phyloP scores from a whole-genome alignment of 1,140 invertebrate species.

The Rhopalosiphum padi region DNA sequence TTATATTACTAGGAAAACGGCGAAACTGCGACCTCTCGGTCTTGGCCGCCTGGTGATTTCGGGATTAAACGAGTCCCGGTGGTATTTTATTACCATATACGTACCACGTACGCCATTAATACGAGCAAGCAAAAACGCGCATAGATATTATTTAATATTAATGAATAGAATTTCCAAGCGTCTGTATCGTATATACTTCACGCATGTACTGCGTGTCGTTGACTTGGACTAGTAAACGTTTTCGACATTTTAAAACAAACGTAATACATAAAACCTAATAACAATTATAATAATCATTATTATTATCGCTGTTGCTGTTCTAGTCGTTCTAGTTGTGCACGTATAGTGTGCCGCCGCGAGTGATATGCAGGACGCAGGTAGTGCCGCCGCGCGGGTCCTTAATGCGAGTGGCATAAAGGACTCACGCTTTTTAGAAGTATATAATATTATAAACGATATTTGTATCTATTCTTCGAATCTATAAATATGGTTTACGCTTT shows the following conservation, averaged over 20 bases:
- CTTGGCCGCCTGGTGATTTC: not conserved
- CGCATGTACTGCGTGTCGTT: not conserved
- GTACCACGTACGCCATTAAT: not conserved
- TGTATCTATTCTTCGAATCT: too few species aligned
- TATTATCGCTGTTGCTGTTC: not conserved
- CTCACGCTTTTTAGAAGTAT: not conserved
- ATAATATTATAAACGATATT: not conserved
- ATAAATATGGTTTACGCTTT: too few species aligned
- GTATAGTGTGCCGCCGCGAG: too few species aligned
- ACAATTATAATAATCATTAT: not conserved
- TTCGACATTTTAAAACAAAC: not conserved
- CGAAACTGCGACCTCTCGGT: not conserved
- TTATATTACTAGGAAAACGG: not conserved
- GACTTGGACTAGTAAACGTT: not conserved
- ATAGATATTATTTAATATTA: not conserved
- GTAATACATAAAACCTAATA: not conserved
- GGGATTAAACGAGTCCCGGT: constrained; percentile 41
- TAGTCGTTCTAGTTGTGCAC: not conserved
- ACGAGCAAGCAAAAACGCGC: not conserved
- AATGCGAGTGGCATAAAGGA: too few species aligned
- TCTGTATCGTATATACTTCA: not conserved
- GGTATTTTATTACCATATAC: constrained; percentile 33
- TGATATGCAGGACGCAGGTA: not conserved
- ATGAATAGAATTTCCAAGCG: not conserved
- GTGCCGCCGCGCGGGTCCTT: not conserved